Conservation (phyloP, 2,888 invertebrate species). For the Tetheella fluctuosa region DNA sequence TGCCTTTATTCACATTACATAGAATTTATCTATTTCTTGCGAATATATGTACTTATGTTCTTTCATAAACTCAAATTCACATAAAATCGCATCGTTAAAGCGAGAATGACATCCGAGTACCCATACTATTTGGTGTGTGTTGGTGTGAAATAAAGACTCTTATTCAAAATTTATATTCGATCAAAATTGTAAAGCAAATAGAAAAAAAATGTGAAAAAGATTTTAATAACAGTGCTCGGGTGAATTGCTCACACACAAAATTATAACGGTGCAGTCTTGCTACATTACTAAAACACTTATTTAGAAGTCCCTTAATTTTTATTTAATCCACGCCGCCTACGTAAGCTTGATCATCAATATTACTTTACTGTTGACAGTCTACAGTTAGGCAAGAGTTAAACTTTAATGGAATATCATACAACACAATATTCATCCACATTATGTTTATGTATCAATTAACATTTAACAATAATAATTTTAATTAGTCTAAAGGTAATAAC, state of each 20-base stretch:
- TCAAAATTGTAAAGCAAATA: too few relatives aligned
- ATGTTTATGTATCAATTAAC: not conserved
- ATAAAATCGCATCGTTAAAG: too few relatives aligned
- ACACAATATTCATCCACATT: not conserved
- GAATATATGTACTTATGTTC: too few relatives aligned
- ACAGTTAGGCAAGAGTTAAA: not conserved
- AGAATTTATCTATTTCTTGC: too few relatives aligned
- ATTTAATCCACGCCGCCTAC: conserved; percentile 1
- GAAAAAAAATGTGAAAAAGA: too few relatives aligned
- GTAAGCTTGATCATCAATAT: not conserved
- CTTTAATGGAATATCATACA: not conserved
- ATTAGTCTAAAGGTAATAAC: not conserved
- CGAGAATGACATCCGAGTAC: too few relatives aligned
- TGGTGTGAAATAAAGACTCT: too few relatives aligned
- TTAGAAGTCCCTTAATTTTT: not conserved
- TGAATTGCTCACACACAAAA: not conserved
- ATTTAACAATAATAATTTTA: not conserved
- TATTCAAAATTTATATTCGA: too few relatives aligned
- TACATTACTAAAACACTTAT: not conserved
- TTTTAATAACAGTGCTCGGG: too few relatives aligned
- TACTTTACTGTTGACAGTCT: not conserved
- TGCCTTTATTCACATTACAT: not conserved
- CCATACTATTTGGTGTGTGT: too few relatives aligned
- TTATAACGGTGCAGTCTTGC: not conserved
- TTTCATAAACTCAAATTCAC: too few relatives aligned